Percentiles rank a stretch among this genome's conserved stretches.
These are phyloP conservation scores for Nymphalis urticae DNA, from an alignment of 2,888 invertebrate species.

Conservation along the genomic window DNA sequence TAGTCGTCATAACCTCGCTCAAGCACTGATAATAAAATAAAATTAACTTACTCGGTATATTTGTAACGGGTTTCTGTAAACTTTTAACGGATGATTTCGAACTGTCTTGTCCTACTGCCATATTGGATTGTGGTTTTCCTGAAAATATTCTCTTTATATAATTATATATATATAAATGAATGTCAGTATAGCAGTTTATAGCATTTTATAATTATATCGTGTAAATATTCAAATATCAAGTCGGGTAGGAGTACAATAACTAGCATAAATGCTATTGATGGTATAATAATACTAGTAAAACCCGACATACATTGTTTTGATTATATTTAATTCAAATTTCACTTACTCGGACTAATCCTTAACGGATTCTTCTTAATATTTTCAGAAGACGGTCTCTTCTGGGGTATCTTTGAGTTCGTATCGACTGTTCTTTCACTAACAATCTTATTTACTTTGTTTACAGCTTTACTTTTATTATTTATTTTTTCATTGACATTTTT, in stretches of 20 bases:
- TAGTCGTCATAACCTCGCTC: too few species aligned
- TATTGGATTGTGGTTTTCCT: background rate
- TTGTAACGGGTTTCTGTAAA: background rate
- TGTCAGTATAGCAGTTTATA: background rate
- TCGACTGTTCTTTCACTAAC: background rate
- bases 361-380: background rate
- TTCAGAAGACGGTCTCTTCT: background rate
- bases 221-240: background rate
- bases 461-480: background rate
- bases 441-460: background rate
- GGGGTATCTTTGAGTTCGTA: background rate
- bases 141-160: background rate
- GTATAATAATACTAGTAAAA: too few species aligned
- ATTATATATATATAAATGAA: background rate
- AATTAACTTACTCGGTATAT: slow-evolving; percentile 1
- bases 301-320: too few species aligned
- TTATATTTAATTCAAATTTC: too few species aligned
- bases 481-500: background rate
- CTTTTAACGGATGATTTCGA: background rate
- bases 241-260: too few species aligned
- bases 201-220: background rate
- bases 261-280: too few species aligned
- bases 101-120: background rate
- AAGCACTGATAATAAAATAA: too few species aligned
- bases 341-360: slow-evolving; percentile 8